Percentiles rank a stretch among this genome's conserved stretches.
These are phyloP conservation scores for Columba livia DNA, from an alignment of 2,113 vertebrate species.

Conservation along the genomic window DNA sequence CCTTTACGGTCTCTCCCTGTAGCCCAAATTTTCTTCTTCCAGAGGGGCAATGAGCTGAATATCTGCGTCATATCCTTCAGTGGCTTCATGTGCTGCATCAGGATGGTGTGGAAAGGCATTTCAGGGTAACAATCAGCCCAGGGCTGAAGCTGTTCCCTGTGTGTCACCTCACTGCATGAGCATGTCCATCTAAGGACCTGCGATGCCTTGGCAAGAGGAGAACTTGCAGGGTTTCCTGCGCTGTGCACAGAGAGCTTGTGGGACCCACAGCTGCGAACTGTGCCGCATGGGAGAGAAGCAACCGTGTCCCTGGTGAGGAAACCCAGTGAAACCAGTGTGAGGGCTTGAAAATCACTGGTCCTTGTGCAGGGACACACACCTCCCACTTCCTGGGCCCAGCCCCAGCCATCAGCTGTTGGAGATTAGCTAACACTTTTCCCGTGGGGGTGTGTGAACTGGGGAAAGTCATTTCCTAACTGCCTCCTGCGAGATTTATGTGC, in stretches of 20 bases:
- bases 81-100: not conserved
- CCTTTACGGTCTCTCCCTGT: not conserved
- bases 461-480: not conserved
- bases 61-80: not conserved
- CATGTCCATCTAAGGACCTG: not conserved
- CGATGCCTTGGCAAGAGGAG: not conserved
- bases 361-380: not conserved
- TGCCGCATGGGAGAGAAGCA: accelerated
- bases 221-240: not conserved
- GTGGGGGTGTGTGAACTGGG: not conserved
- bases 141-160: not conserved
- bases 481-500: not conserved
- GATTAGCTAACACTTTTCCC: not conserved
- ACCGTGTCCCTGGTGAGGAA: not conserved
- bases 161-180: not conserved
- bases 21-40: not conserved
- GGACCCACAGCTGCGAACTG: not conserved
- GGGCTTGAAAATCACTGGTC: not conserved
- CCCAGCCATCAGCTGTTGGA: not conserved
- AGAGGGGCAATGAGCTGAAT: not conserved
- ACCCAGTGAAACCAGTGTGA: not conserved
- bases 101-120: not conserved
- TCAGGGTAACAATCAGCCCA: not conserved
- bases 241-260: not conserved
- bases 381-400: not conserved